These are phyloP conservation scores for Microcaecilia unicolor DNA, from an alignment of 2,797 vertebrate genomes.

Conservation along the genomic window DNA sequence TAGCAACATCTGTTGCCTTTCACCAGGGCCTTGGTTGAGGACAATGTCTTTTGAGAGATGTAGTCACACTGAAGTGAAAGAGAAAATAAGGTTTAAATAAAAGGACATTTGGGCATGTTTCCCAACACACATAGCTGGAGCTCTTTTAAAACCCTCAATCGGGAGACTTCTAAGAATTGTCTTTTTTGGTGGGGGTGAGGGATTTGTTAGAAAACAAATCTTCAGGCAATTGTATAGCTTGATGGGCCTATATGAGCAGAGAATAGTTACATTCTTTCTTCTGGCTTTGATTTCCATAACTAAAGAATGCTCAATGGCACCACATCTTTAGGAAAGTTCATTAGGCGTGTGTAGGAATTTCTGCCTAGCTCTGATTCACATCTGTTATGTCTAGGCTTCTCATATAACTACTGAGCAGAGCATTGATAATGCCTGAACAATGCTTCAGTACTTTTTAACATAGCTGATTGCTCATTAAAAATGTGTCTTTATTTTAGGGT, in stretches of 20 bases:
- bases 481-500: too few relatives aligned
- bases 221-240: slow-evolving; percentile 40
- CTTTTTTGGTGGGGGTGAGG: slow-evolving; percentile 10
- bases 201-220: slow-evolving; percentile 37
- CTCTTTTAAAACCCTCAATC: slow-evolving; percentile 32
- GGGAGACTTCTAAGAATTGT: slow-evolving; percentile 21
- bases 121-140: slow-evolving; percentile 33
- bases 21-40: slow-evolving; percentile 49
- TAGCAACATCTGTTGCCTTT: slow-evolving; percentile 69
- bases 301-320: slow-evolving; percentile 18
- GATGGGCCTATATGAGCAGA: slow-evolving; percentile 20
- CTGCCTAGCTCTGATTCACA: slow-evolving; percentile 28
- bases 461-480: slow-evolving; percentile 12
- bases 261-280: slow-evolving; percentile 23
- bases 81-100: slow-evolving; percentile 21
- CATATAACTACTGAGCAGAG: slow-evolving; percentile 14
- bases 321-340: slow-evolving; percentile 25
- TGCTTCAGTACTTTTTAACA: neutral
- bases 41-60: slow-evolving; percentile 46
- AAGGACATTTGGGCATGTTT: slow-evolving; percentile 29
- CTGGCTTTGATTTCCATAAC: slow-evolving; percentile 22
- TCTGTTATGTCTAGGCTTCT: slow-evolving; percentile 31
- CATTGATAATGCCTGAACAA: slow-evolving; percentile 4
- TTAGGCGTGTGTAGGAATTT: slow-evolving; percentile 32
- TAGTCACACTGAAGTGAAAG: slow-evolving; percentile 38